Evolutionary conservation across 2,888 invertebrate genomes (phyloP).

Genomic region (Caenorhabditis becei): DNA sequence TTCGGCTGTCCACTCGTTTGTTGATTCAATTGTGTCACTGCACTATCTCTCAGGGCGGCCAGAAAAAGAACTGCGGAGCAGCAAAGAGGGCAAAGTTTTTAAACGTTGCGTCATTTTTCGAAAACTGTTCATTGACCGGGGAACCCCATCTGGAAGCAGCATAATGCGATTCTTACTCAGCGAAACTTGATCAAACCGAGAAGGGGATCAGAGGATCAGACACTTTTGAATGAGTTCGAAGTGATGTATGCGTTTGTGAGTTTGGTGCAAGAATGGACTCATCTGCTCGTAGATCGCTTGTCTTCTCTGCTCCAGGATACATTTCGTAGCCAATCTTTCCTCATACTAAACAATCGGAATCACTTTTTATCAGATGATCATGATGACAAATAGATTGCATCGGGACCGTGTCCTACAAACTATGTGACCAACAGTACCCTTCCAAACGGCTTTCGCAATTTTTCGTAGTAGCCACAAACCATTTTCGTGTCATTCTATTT

Average conservation of each 20-base stretch:
- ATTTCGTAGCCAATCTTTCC: slow-evolving; percentile 2
- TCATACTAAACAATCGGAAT: neutral
- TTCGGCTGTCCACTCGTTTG: slow-evolving; percentile 19
- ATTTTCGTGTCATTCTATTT: slow-evolving; percentile 42
- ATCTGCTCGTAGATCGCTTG: slow-evolving; percentile 4
- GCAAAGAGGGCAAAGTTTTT: slow-evolving; percentile 33
- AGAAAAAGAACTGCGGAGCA: slow-evolving; percentile 18
- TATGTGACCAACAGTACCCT: neutral
- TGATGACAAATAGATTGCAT: slow-evolving; percentile 28
- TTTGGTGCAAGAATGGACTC: slow-evolving; percentile 9
- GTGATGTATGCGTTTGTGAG: slow-evolving; percentile 28
- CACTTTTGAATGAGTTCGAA: slow-evolving; percentile 27
- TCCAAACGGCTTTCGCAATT: slow-evolving; percentile 39
- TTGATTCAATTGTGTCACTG: slow-evolving; percentile 40
- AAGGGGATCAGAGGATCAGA: slow-evolving; percentile 12
- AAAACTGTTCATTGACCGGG: slow-evolving; percentile 39
- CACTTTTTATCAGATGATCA: slow-evolving; percentile 3
- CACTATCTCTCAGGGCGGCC: slow-evolving; percentile 14
- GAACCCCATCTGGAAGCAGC: slow-evolving; percentile 11
- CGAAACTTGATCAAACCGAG: neutral
- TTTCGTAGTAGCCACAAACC: slow-evolving; percentile 29
- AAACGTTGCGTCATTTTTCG: slow-evolving; percentile 36
- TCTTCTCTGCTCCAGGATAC: neutral
- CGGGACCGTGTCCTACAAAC: neutral
- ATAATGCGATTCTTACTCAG: slow-evolving; percentile 6